Conservation (phyloP, 2,888 invertebrate species). For the Erebia ligea region DNA sequence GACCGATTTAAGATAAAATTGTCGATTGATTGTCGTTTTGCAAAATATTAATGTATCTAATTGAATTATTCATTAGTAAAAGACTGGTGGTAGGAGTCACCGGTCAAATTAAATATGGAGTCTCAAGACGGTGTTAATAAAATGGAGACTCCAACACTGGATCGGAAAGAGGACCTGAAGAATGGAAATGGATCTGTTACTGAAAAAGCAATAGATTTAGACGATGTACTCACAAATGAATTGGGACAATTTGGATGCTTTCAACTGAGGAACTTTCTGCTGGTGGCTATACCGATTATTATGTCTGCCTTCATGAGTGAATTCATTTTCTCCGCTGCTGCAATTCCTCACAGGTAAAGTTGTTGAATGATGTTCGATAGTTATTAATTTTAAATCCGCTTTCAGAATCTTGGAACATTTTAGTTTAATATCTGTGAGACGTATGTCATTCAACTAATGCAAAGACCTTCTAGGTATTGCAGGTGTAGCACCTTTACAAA, state of each 20-base stretch:
- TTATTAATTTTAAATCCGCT: background rate
- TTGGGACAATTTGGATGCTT: conserved; percentile 85
- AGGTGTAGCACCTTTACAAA: no score
- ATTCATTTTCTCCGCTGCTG: conserved; percentile 87
- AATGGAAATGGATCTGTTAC: background rate
- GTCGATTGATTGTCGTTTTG: background rate
- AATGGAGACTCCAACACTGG: conserved; percentile 1
- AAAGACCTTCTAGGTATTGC: no score
- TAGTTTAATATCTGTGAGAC: no score
- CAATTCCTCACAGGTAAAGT: conserved; percentile 86
- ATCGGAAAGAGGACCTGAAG: conserved; percentile 6
- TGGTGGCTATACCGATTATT: conserved; percentile 84
- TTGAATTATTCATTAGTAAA: conserved; percentile 9
- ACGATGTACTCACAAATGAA: conserved; percentile 69
- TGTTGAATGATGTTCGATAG: background rate
- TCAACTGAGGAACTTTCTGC: conserved; percentile 80
- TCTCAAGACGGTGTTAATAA: background rate
- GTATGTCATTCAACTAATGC: no score
- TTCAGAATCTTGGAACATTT: no score
- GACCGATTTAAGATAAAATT: background rate
- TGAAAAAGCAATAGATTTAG: conserved; percentile 55
- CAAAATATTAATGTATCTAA: background rate
- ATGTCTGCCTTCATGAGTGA: conserved; percentile 84
- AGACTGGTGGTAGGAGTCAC: conserved; percentile 1
- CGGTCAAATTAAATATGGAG: background rate